These are phyloP conservation scores for Colletes latitarsis DNA, from an alignment of 1,140 invertebrate genomes.

Conservation along the genomic window DNA sequence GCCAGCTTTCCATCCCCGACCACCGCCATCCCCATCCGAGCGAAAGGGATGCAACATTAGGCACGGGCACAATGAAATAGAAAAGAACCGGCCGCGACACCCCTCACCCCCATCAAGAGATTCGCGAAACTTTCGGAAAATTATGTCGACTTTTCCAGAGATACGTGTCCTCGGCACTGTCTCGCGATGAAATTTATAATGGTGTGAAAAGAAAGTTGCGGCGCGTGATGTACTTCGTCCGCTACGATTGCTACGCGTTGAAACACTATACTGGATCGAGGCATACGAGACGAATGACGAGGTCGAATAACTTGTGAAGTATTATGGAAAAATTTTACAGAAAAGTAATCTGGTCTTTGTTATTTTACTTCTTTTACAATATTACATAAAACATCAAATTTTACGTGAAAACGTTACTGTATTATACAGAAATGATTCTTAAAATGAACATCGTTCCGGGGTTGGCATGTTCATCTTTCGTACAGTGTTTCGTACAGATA, in stretches of 20 bases:
- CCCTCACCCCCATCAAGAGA: conserved; percentile 39
- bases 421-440: too few species aligned
- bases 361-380: too few species aligned
- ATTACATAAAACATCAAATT: too few species aligned
- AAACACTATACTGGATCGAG: too few species aligned
- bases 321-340: too few species aligned
- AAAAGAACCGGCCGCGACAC: not conserved
- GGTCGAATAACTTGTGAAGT: too few species aligned
- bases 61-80: conserved; percentile 55
- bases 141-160: conserved; percentile 54
- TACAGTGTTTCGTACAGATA: too few species aligned
- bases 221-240: conserved; percentile 14
- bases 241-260: not conserved
- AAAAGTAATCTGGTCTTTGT: too few species aligned
- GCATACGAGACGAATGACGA: too few species aligned
- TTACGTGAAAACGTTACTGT: too few species aligned
- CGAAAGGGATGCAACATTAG: conserved; percentile 49
- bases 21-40: not conserved
- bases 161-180: conserved; percentile 43
- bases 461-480: too few species aligned
- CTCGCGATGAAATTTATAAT: conserved; percentile 55
- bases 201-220: conserved; percentile 8
- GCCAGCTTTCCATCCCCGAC: conserved; percentile 27
- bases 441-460: too few species aligned
- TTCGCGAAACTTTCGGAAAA: conserved; percentile 59